Evolutionary conservation across 2,113 vertebrate species (phyloP).

Genomic region (Macrotis lagotis): DNA sequence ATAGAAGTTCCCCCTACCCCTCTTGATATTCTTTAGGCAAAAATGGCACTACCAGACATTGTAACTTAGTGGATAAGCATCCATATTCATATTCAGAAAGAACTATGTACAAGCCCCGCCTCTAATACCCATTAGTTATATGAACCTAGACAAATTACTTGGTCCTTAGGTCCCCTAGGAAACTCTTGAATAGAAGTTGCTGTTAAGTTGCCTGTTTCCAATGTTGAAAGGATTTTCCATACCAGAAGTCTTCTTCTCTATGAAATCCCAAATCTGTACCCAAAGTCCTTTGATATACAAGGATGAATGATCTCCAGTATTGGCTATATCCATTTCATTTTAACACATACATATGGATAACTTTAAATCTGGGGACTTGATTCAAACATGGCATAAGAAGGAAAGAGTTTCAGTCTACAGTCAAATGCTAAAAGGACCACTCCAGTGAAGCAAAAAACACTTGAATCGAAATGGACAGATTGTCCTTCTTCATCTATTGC

Average conservation of each 20-base stretch:
- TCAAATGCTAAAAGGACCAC: not conserved
- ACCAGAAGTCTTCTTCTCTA: not conserved
- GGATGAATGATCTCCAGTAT: not conserved
- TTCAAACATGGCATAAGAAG: not conserved
- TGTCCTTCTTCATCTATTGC: not conserved
- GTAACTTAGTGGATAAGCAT: not conserved
- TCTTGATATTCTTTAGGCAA: not conserved
- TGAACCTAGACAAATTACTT: not conserved
- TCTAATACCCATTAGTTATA: not conserved
- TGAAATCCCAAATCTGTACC: not conserved
- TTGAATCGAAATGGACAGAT: not conserved
- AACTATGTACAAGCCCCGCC: not conserved
- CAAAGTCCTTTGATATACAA: not conserved
- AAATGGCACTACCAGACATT: not conserved
- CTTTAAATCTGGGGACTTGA: not conserved
- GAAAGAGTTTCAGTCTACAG: not conserved
- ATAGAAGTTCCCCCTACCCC: not conserved
- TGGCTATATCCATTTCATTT: not conserved
- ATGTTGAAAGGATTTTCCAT: not conserved
- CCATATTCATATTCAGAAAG: not conserved
- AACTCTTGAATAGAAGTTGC: not conserved
- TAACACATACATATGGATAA: not conserved
- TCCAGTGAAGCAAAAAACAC: conserved; percentile 7
- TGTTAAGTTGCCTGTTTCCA: not conserved
- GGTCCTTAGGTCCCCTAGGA: not conserved